Evolutionary conservation across 2,113 vertebrate genomes (phyloP).

Genomic region (Lophochroa leadbeateri): DNA sequence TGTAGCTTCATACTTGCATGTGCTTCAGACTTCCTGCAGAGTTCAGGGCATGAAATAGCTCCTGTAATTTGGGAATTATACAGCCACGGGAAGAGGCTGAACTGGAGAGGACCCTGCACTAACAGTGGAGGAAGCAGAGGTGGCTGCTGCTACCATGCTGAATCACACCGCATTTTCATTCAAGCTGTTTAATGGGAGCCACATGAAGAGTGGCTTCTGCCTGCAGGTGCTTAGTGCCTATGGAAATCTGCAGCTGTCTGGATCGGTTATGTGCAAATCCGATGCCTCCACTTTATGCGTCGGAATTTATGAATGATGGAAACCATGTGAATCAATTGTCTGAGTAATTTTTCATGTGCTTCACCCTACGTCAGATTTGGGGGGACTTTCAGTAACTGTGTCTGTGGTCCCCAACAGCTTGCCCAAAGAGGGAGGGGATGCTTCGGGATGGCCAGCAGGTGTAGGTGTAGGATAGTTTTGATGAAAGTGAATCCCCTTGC

Average conservation of each 20-base stretch:
- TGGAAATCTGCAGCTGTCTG: conserved; percentile 57
- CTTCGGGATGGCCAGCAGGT: not conserved
- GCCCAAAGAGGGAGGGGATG: not conserved
- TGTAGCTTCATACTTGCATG: not conserved
- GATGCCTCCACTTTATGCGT: not conserved
- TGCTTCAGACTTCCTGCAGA: not conserved
- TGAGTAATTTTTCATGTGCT: conserved; percentile 2
- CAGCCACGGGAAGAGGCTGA: not conserved
- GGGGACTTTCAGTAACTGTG: not conserved
- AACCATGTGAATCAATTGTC: conserved; percentile 30
- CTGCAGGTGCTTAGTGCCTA: not conserved
- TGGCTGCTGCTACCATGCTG: not conserved
- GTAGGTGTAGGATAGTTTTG: not conserved
- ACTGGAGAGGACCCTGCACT: not conserved
- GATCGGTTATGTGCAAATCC: conserved; percentile 5
- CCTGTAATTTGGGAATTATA: not conserved
- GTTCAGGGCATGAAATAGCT: not conserved
- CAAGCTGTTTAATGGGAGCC: conserved; percentile 45
- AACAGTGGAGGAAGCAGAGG: not conserved
- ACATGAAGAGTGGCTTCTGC: conserved; percentile 39
- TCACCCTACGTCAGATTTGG: not conserved
- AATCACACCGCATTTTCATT: not conserved
- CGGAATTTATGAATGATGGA: not conserved
- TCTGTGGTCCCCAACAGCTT: not conserved
- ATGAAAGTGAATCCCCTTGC: not conserved